A percentile compares a stretch with the other conserved stretches of the same genome.
These are phyloP conservation scores for Eremophila alpestris DNA, from an alignment of 2,797 vertebrate species.

Conservation along the genomic window DNA sequence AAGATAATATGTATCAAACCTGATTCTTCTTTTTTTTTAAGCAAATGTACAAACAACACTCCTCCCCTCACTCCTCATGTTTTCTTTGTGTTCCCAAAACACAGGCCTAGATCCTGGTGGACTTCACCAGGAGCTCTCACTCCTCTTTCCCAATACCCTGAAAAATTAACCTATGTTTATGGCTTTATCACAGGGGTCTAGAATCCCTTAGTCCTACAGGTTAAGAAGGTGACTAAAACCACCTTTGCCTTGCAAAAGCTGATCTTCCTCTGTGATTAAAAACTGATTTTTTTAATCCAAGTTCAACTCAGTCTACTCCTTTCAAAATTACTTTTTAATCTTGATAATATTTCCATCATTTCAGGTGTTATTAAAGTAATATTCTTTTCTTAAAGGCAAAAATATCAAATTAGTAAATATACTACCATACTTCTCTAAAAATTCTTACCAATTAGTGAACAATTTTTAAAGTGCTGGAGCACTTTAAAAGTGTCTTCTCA, in stretches of 20 bases:
- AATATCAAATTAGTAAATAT: neutral
- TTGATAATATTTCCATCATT: neutral
- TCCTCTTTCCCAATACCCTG: neutral
- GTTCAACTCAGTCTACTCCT: neutral
- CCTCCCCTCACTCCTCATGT: rapidly evolving
- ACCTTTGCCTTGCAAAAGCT: neutral
- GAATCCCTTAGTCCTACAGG: neutral
- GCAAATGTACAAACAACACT: rapidly evolving
- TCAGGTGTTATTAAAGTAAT: neutral
- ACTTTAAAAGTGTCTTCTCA: neutral
- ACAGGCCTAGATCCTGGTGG: neutral
- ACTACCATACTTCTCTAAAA: neutral
- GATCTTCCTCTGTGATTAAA: neutral
- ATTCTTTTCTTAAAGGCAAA: neutral
- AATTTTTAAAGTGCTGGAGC: neutral
- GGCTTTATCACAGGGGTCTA: neutral
- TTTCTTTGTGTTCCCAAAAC: neutral
- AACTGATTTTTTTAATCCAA: neutral
- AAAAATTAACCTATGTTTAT: neutral
- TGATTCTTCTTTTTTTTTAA: neutral
- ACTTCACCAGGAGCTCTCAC: neutral
- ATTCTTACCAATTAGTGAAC: neutral
- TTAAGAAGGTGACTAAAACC: neutral
- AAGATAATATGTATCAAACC: neutral
- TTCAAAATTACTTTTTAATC: neutral